Conservation (phyloP, 2,888 invertebrate genomes). For the Branchellion lobata region DNA sequence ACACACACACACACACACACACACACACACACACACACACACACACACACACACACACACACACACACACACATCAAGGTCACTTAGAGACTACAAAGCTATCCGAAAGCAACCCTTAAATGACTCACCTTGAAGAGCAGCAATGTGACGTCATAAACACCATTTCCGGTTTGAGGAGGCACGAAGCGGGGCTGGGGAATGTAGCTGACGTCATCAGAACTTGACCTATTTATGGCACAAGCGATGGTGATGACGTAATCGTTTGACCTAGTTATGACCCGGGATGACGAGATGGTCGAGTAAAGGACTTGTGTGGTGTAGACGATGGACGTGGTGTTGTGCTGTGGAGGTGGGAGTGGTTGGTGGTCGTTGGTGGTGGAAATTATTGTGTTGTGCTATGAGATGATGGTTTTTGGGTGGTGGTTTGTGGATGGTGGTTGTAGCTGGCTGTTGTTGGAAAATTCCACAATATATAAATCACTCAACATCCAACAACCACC, state of each 20-base stretch:
- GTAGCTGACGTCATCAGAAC: slow-evolving; percentile 51
- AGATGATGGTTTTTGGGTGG: neutral
- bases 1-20: too few relatives aligned
- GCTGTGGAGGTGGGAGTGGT: slow-evolving; percentile 50
- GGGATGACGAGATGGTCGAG: slow-evolving; percentile 52
- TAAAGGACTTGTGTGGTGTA: slow-evolving; percentile 55
- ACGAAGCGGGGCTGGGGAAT: slow-evolving; percentile 40
- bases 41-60: too few relatives aligned
- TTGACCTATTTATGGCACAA: slow-evolving; percentile 55
- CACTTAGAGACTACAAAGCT: too few relatives aligned
- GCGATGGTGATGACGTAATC: slow-evolving; percentile 55
- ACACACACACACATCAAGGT: too few relatives aligned
- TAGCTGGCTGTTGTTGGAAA: neutral
- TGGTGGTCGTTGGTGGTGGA: neutral
- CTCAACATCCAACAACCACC: too few relatives aligned
- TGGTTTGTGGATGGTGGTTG: neutral
- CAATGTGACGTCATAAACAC: slow-evolving; percentile 24
- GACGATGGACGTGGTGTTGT: slow-evolving; percentile 56
- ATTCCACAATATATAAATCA: too few relatives aligned
- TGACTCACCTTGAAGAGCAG: neutral
- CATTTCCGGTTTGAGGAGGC: slow-evolving; percentile 45
- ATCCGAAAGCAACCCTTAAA: too few relatives aligned
- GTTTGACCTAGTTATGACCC: slow-evolving; percentile 54
- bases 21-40: too few relatives aligned
- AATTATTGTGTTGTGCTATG: neutral